Percentiles rank a stretch among this genome's conserved stretches.
These are phyloP conservation scores for Shargacucullia verbasci DNA, from an alignment of 2,888 invertebrate species.

Conservation along the genomic window DNA sequence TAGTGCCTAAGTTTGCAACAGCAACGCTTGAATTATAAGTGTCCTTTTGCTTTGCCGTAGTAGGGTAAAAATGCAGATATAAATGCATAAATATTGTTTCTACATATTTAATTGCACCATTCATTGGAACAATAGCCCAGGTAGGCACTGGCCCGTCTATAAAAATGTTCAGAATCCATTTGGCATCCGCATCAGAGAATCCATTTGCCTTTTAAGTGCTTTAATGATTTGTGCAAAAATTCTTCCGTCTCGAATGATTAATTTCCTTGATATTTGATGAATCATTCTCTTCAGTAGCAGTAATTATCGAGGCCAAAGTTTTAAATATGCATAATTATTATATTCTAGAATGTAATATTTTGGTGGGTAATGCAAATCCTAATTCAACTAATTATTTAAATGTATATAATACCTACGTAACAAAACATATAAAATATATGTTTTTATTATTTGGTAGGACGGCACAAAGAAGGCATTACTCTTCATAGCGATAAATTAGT, in stretches of 20 bases:
- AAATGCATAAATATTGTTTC: slow-evolving; percentile 2
- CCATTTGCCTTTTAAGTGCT: slow-evolving; percentile 81
- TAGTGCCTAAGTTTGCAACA: background rate
- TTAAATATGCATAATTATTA: slow-evolving; percentile 38
- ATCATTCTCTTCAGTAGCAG: slow-evolving; percentile 66
- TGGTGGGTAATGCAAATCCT: too few species aligned
- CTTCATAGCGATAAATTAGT: too few species aligned
- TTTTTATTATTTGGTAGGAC: too few species aligned
- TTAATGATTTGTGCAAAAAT: slow-evolving; percentile 79
- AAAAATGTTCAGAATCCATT: slow-evolving; percentile 73
- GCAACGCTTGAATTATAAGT: background rate
- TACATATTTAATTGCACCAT: slow-evolving; percentile 44
- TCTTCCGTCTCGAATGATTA: slow-evolving; percentile 69
- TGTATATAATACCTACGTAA: background rate
- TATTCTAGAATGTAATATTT: too few species aligned
- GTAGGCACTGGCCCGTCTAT: slow-evolving; percentile 45
- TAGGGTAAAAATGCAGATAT: background rate
- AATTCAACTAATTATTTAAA: too few species aligned
- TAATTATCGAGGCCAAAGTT: slow-evolving; percentile 52
- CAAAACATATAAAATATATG: too few species aligned
- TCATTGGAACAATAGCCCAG: slow-evolving; percentile 46
- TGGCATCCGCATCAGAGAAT: slow-evolving; percentile 73
- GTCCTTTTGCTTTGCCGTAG: too few species aligned
- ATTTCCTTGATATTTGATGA: slow-evolving; percentile 66
- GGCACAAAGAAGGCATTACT: too few species aligned